A percentile compares a stretch with the other conserved stretches of the same genome.
Conservation (phyloP, 2,797 vertebrate genomes). For the Pyrocephalus nanus region DNA sequence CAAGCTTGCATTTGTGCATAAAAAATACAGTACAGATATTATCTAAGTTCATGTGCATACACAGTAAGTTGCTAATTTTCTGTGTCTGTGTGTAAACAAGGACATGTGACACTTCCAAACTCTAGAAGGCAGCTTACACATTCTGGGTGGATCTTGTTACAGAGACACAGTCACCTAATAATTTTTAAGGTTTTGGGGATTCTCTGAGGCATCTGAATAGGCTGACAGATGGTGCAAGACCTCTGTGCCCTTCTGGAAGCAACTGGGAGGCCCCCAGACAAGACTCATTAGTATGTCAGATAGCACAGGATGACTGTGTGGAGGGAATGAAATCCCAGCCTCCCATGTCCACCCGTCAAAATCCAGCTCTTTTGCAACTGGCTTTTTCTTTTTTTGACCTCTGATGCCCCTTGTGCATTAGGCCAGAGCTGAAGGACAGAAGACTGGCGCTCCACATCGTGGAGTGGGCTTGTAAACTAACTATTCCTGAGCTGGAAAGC, state of each 20-base stretch:
- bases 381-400: not conserved
- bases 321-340: not conserved
- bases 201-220: not conserved
- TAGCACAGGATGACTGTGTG: not conserved
- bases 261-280: not conserved
- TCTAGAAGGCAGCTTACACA: not conserved
- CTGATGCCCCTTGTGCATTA: not conserved
- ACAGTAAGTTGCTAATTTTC: not conserved
- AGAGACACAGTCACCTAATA: not conserved
- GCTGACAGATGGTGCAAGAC: slow-evolving; percentile 31
- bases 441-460: not conserved
- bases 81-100: not conserved
- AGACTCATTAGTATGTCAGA: slow-evolving; percentile 2
- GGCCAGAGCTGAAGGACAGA: not conserved
- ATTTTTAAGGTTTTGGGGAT: not conserved
- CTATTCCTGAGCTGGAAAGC: not conserved
- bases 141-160: not conserved
- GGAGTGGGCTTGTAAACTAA: not conserved
- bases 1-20: not conserved
- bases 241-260: not conserved
- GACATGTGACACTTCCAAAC: not conserved
- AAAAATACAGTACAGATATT: not conserved
- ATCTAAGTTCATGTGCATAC: not conserved
- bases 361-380: not conserved
- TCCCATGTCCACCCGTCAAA: accelerated